Percentiles rank a stretch among this genome's conserved stretches.
Evolutionary conservation across 2,113 vertebrate species (phyloP).

Genomic region (Chaetorhynchus papuensis): DNA sequence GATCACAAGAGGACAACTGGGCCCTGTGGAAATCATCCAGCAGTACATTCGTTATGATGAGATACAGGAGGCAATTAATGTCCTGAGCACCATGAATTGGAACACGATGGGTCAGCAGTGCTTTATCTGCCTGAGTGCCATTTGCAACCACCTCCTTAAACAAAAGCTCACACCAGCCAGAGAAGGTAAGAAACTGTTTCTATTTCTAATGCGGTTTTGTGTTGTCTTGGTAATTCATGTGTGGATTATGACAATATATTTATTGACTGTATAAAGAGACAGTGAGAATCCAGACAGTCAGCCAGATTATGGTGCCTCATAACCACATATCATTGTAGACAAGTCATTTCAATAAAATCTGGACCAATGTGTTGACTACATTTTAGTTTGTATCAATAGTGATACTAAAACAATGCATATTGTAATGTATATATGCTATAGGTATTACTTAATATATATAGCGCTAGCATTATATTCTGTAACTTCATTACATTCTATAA

Average conservation of each 20-base stretch:
- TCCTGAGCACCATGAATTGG: constrained; percentile 92
- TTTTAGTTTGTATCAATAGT: not conserved
- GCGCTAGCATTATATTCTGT: not conserved
- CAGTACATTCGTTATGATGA: constrained; percentile 82
- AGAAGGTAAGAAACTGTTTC: constrained; percentile 75
- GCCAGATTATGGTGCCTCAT: not conserved
- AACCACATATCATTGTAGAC: not conserved
- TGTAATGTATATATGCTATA: not conserved
- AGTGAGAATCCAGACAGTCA: not conserved
- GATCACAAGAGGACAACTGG: constrained; percentile 78
- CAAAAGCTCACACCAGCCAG: constrained; percentile 82
- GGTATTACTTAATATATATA: not conserved
- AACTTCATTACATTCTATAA: not conserved
- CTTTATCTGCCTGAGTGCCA: constrained; percentile 78
- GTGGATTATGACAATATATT: not conserved
- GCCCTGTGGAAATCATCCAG: constrained; percentile 79
- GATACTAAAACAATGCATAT: not conserved
- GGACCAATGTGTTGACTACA: not conserved
- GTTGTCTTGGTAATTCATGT: not conserved
- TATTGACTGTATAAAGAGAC: not conserved
- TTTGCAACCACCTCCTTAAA: constrained; percentile 89
- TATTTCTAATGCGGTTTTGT: not conserved
- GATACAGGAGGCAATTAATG: constrained; percentile 79
- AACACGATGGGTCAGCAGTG: constrained; percentile 80
- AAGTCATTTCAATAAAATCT: not conserved